phyloP scores from a whole-genome alignment of 2,888 invertebrate genomes.

The Mesorhabditis spiculigera region DNA sequence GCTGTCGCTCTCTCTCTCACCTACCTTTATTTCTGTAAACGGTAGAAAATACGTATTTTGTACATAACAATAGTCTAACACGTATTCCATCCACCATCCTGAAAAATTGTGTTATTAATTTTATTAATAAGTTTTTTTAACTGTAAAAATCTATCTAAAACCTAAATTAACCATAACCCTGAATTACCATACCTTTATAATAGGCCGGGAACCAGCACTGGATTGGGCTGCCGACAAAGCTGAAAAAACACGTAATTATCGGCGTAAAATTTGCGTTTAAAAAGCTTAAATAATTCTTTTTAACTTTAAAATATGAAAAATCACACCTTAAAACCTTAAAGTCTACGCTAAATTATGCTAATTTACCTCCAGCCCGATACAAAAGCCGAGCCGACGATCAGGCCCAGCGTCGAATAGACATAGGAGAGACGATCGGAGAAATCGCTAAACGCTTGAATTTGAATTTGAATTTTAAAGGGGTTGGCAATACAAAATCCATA shows the following conservation, averaged over 20 bases:
- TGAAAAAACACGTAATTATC: conserved; percentile 22
- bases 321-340: no score
- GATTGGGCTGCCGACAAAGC: conserved; percentile 63
- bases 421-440: conserved; percentile 51
- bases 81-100: conserved; percentile 62
- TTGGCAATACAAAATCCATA: neutral
- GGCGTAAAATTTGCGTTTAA: neutral
- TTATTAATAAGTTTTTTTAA: neutral
- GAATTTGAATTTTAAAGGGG: conserved; percentile 6
- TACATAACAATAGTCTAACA: conserved; percentile 64
- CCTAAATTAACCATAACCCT: no score
- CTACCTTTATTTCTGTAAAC: conserved; percentile 56
- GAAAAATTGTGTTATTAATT: conserved; percentile 8
- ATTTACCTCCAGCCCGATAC: conserved; percentile 61
- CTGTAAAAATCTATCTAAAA: no score
- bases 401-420: conserved; percentile 61
- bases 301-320: no score
- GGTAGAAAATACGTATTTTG: conserved; percentile 64
- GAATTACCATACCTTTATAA: conserved; percentile 58
- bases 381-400: conserved; percentile 62
- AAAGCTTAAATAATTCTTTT: no score
- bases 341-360: no score
- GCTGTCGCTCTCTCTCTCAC: conserved; percentile 9
- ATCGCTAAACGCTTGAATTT: conserved; percentile 16
- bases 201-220: conserved; percentile 65